These are phyloP conservation scores for Nibea albiflora DNA, from an alignment of 2,113 vertebrate genomes.

Conservation along the genomic window DNA sequence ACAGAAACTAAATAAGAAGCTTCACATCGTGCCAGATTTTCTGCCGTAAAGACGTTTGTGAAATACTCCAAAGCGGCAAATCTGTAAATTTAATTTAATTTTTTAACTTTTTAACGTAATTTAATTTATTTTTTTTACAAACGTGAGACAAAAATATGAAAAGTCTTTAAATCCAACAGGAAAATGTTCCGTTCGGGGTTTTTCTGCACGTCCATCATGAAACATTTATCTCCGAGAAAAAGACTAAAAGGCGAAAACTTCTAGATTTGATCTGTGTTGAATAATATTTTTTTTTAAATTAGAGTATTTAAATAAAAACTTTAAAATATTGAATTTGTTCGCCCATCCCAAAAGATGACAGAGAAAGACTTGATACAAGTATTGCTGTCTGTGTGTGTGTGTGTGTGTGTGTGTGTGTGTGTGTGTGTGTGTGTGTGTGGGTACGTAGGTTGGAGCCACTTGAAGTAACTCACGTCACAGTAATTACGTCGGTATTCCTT, in stretches of 20 bases:
- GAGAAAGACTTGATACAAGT: not conserved
- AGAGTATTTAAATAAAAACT: not conserved
- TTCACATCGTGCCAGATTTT: not conserved
- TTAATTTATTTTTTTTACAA: not conserved
- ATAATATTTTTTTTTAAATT: too few species aligned
- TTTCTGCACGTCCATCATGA: not conserved
- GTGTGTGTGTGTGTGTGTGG: not conserved
- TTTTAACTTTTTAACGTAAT: not conserved
- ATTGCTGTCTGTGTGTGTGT: not conserved
- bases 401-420: not conserved
- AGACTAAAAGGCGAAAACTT: not conserved
- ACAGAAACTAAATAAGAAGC: not conserved
- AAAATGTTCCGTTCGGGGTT: not conserved
- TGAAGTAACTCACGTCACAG: constrained; percentile 41
- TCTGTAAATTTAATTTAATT: not conserved
- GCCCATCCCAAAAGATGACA: not conserved
- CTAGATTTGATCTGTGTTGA: too few species aligned
- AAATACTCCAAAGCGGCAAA: constrained; percentile 4
- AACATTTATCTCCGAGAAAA: not conserved
- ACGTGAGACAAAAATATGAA: not conserved
- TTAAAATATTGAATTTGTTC: not conserved
- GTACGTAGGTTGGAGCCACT: not conserved
- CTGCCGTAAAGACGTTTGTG: not conserved
- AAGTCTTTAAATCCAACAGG: not conserved
- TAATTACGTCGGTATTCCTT: constrained; percentile 56